phyloP scores from a whole-genome alignment of 2,797 vertebrate species.

The Ibycter americanus region DNA sequence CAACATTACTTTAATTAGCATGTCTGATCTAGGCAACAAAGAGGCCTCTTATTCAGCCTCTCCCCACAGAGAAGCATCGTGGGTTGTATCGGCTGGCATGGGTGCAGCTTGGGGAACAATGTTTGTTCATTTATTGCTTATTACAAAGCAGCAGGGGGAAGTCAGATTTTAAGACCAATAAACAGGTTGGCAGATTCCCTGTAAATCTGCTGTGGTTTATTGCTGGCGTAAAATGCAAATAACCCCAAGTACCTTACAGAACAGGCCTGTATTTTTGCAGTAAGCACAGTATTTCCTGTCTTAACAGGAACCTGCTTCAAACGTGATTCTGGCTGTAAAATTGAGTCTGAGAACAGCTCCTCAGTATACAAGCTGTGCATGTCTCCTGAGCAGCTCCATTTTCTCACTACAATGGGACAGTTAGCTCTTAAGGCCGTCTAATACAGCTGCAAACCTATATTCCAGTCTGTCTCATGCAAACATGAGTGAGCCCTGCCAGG shows the following conservation, averaged over 20 bases:
- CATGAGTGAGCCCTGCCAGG: not conserved
- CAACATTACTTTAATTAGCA: not conserved
- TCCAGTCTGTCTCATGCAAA: not conserved
- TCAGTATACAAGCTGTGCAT: not conserved
- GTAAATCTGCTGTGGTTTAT: constrained; percentile 24
- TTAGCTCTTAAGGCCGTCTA: not conserved
- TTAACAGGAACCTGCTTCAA: not conserved
- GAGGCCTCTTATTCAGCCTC: not conserved
- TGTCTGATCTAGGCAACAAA: not conserved
- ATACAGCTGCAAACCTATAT: not conserved
- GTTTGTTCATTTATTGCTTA: not conserved
- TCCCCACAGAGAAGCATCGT: not conserved
- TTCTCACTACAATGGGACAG: not conserved
- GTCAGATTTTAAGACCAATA: constrained; percentile 24
- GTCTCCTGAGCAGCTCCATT: not conserved
- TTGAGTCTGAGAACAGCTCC: not conserved
- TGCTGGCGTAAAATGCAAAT: constrained; percentile 43
- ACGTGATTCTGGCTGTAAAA: not conserved
- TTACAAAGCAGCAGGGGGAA: not conserved
- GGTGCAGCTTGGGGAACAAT: not conserved
- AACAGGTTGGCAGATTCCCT: constrained; percentile 27
- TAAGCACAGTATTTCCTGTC: not conserved
- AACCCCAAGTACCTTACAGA: not conserved
- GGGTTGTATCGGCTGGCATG: not conserved
- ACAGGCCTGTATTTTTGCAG: not conserved